Conservation (phyloP, 2,888 invertebrate species). For the Crematogaster levior region DNA sequence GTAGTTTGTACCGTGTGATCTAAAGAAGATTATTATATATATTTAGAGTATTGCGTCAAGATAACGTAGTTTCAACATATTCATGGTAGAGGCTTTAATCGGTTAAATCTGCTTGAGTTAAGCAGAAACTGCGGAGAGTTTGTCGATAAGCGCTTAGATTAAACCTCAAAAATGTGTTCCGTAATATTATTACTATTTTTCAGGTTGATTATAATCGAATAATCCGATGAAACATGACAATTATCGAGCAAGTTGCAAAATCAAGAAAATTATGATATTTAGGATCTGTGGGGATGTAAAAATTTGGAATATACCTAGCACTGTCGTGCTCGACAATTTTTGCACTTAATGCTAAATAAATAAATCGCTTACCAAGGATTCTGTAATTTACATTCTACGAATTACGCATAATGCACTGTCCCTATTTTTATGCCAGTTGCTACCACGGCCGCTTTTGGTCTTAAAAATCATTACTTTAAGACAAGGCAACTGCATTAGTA, state of each 20-base stretch:
- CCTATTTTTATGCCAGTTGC: too few relatives aligned
- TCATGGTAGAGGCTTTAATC: not conserved
- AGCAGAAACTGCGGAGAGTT: not conserved
- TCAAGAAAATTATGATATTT: not conserved
- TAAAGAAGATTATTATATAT: not conserved
- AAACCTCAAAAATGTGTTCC: not conserved
- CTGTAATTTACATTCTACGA: not conserved
- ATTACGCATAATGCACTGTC: not conserved
- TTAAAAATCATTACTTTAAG: constrained; percentile 40
- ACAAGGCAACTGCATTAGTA: constrained; percentile 33
- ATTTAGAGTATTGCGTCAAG: not conserved
- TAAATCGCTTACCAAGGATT: not conserved
- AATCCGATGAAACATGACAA: not conserved
- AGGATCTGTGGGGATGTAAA: not conserved
- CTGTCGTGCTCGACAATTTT: not conserved
- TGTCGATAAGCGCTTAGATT: constrained; percentile 25
- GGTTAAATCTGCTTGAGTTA: constrained; percentile 20
- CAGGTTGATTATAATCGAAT: not conserved
- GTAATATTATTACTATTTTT: not conserved
- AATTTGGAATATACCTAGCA: not conserved
- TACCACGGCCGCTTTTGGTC: constrained; percentile 11
- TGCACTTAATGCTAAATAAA: not conserved
- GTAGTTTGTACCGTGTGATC: not conserved
- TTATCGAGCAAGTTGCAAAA: not conserved
- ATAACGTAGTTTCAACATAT: not conserved